phyloP scores from a whole-genome alignment of 1,140 invertebrate species.

The Cheumatopsyche charites region DNA sequence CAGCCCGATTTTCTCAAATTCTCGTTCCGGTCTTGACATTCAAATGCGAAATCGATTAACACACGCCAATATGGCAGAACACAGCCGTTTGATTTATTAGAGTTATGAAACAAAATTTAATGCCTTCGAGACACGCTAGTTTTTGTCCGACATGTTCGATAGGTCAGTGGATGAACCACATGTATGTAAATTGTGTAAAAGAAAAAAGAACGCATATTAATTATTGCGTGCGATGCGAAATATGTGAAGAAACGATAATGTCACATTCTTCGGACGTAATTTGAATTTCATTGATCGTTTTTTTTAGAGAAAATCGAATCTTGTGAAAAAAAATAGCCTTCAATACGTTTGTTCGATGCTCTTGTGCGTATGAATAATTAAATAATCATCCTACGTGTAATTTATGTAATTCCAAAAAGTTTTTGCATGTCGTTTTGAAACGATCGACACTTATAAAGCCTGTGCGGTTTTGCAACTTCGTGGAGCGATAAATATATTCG shows the following conservation, averaged over 20 bases:
- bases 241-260: background rate
- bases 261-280: background rate
- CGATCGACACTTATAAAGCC: too few relatives aligned
- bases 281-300: background rate
- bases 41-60: slow-evolving; percentile 17
- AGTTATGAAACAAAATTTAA: slow-evolving; percentile 23
- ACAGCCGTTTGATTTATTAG: slow-evolving; percentile 15
- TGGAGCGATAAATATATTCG: too few relatives aligned
- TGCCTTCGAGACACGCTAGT: slow-evolving; percentile 18
- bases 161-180: slow-evolving; percentile 35
- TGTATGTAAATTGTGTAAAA: slow-evolving; percentile 28
- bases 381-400: too few relatives aligned
- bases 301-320: too few relatives aligned
- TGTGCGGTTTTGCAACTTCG: too few relatives aligned
- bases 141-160: slow-evolving; percentile 12
- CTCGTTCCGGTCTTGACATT: slow-evolving; percentile 29
- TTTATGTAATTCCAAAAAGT: too few relatives aligned
- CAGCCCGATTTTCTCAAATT: too few relatives aligned
- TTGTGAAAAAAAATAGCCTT: too few relatives aligned
- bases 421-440: too few relatives aligned
- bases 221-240: slow-evolving; percentile 2
- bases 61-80: background rate
- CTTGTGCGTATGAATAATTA: too few relatives aligned
- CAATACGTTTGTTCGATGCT: too few relatives aligned
- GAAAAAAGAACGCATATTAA: slow-evolving; percentile 10